These are phyloP conservation scores for Clistopyga incitator DNA, from an alignment of 2,888 invertebrate species.

Conservation along the genomic window DNA sequence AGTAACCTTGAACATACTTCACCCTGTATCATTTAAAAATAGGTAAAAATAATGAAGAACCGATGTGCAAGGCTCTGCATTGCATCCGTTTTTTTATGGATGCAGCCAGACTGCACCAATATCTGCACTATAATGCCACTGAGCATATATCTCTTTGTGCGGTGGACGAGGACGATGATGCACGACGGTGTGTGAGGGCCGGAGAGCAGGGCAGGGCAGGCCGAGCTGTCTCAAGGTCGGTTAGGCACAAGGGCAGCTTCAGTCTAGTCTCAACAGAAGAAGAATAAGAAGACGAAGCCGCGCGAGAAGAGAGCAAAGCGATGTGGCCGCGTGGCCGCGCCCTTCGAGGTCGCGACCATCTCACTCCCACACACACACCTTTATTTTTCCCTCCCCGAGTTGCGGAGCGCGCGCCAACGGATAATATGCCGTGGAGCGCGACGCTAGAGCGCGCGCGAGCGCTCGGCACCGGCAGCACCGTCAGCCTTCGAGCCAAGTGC, in stretches of 20 bases:
- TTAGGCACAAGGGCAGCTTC: conserved; percentile 82
- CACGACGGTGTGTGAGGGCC: conserved; percentile 72
- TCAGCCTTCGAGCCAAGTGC: conserved; percentile 68
- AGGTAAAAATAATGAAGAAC: too few relatives aligned
- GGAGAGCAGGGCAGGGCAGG: conserved; percentile 73
- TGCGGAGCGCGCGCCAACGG: conserved; percentile 54
- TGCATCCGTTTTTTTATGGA: conserved; percentile 8
- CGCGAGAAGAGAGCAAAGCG: conserved; percentile 43
- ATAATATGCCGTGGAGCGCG: conserved; percentile 69
- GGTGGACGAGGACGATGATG: conserved; percentile 69
- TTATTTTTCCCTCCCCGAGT: conserved; percentile 52
- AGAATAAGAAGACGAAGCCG: conserved; percentile 44
- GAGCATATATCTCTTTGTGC: conserved; percentile 52
- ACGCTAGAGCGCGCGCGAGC: conserved; percentile 21
- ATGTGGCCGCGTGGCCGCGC: conserved; percentile 78
- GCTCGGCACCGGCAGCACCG: conserved; percentile 10
- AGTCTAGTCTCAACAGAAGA: conserved; percentile 75
- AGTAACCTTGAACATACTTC: too few relatives aligned
- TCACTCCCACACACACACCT: conserved; percentile 73
- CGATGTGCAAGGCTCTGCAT: too few relatives aligned
- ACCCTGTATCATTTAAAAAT: too few relatives aligned
- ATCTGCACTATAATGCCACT: not conserved
- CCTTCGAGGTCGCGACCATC: conserved; percentile 80
- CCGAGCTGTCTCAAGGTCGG: conserved; percentile 81
- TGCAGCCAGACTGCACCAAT: not conserved